These are phyloP conservation scores for Clarias gariepinus DNA, from an alignment of 2,113 vertebrate species.

Conservation along the genomic window DNA sequence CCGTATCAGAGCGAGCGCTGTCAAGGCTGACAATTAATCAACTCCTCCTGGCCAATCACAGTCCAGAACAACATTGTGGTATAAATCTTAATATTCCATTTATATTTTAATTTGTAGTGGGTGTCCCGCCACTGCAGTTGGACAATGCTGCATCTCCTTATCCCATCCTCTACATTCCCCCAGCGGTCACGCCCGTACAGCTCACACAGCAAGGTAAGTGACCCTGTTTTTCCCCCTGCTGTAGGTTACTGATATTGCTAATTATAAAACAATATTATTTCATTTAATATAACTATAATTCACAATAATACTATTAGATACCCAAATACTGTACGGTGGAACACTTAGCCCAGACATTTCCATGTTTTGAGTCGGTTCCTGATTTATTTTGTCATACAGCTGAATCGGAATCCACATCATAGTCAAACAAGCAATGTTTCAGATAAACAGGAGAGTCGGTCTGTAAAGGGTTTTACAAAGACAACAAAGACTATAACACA, in stretches of 20 bases:
- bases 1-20: too few species aligned
- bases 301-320: neutral
- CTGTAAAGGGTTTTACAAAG: too few species aligned
- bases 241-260: neutral
- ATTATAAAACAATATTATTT: neutral
- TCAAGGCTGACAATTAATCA: too few species aligned
- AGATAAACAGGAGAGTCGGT: too few species aligned
- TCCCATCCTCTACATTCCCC: slow-evolving; percentile 25
- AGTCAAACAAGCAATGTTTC: too few species aligned
- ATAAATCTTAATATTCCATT: neutral
- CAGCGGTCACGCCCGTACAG: neutral
- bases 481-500: too few species aligned
- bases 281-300: neutral
- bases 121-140: neutral
- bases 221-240: neutral
- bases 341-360: too few species aligned
- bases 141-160: neutral
- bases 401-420: neutral
- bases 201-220: slow-evolving; percentile 40
- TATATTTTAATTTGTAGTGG: neutral
- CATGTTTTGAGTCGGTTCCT: neutral
- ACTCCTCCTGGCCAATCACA: too few species aligned
- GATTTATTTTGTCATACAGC: neutral
- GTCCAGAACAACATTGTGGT: neutral
- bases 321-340: too few species aligned